These are phyloP conservation scores for Xenus cinereus DNA, from an alignment of 2,113 vertebrate genomes.

Conservation along the genomic window DNA sequence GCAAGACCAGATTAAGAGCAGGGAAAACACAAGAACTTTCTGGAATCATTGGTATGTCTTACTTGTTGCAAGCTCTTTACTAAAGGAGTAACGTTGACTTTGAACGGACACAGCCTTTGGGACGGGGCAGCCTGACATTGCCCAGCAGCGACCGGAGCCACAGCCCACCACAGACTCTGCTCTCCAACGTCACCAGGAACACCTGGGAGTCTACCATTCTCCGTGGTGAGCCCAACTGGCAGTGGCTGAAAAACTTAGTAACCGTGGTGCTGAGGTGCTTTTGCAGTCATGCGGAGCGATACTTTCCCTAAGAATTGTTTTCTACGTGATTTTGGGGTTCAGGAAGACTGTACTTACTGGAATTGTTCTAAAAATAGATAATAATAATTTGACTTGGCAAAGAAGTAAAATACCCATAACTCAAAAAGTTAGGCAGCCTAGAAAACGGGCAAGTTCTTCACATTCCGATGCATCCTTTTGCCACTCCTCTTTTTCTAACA, in stretches of 20 bases:
- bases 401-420: not conserved
- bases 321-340: not conserved
- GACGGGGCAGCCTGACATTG: not conserved
- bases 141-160: not conserved
- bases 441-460: constrained; percentile 6
- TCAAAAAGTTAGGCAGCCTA: not conserved
- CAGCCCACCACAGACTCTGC: not conserved
- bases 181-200: not conserved
- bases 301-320: not conserved
- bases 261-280: fast-evolving
- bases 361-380: not conserved
- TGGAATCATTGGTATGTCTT: not conserved
- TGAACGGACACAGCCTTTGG: not conserved
- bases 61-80: not conserved
- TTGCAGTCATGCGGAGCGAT: not conserved
- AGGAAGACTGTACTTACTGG: not conserved
- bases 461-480: not conserved
- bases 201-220: not conserved
- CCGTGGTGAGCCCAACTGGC: not conserved
- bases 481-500: not conserved
- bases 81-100: not conserved
- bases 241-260: not conserved
- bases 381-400: not conserved
- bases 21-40: not conserved
- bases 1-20: not conserved